Evolutionary conservation across 2,113 vertebrate species (phyloP).

Genomic region (Nothocercus nigrocapillus): DNA sequence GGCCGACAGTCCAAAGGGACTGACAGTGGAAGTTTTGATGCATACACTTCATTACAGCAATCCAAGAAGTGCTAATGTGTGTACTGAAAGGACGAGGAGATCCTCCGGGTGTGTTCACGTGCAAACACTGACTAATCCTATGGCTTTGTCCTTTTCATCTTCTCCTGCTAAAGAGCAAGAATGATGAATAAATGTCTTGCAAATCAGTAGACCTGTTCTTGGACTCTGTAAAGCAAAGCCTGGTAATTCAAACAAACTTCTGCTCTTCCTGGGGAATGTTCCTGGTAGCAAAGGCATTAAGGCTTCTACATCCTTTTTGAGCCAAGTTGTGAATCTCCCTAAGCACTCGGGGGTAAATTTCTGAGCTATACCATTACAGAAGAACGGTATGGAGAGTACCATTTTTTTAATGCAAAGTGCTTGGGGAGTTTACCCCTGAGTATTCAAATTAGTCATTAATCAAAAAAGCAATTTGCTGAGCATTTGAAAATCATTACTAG

Average conservation of each 20-base stretch:
- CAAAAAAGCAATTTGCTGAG: constrained; percentile 59
- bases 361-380: neutral
- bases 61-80: neutral
- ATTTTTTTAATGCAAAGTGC: neutral
- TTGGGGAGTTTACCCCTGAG: neutral
- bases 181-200: neutral
- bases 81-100: neutral
- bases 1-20: neutral
- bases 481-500: constrained; percentile 37
- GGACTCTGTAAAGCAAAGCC: constrained; percentile 29
- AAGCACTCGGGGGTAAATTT: neutral
- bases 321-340: constrained; percentile 13
- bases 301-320: neutral
- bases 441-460: constrained; percentile 65
- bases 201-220: constrained; percentile 20
- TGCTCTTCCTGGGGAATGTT: neutral
- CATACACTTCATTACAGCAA: neutral
- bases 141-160: neutral
- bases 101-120: neutral
- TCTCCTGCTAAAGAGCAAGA: neutral
- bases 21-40: neutral
- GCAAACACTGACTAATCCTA: neutral
- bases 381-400: constrained; percentile 16
- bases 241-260: neutral
- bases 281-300: neutral